Percentiles rank a stretch among this genome's conserved stretches.
Conservation (phyloP, 2,113 vertebrate genomes). For the Alaudala cheleensis region DNA sequence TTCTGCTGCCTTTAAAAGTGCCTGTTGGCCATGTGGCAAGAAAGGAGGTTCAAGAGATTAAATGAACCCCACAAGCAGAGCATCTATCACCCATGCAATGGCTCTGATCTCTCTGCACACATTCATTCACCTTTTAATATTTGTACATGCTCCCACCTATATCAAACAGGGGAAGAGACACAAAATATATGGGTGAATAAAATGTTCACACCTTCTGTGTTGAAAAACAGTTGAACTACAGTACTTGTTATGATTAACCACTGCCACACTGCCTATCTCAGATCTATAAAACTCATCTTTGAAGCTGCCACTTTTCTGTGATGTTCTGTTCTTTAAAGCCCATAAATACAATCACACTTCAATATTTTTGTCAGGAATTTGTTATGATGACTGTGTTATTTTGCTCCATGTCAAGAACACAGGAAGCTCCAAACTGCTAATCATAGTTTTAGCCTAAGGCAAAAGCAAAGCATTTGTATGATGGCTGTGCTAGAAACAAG, state of each 20-base stretch:
- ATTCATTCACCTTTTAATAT: neutral
- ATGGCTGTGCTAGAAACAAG: constrained; percentile 1
- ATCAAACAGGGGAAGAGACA: neutral
- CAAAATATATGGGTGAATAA: neutral
- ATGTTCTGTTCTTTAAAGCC: constrained; percentile 15
- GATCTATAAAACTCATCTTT: neutral
- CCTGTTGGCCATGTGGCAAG: neutral
- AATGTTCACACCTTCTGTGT: neutral
- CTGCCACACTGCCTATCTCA: neutral
- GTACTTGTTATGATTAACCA: neutral
- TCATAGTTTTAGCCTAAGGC: constrained; percentile 8
- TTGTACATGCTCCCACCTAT: neutral
- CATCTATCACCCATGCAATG: neutral
- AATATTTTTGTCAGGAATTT: constrained; percentile 47
- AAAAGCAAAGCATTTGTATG: constrained; percentile 15
- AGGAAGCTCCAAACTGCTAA: constrained; percentile 40
- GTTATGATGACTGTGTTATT: constrained; percentile 25
- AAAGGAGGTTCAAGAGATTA: neutral
- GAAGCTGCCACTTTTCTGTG: neutral
- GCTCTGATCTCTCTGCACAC: neutral
- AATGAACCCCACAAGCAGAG: neutral
- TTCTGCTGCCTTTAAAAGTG: constrained; percentile 16
- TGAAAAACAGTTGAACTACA: neutral
- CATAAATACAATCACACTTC: constrained; percentile 4
- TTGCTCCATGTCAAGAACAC: neutral